Evolutionary conservation across 53 echinoderm and acorn worm genomes (phyloP).

Genomic region (Temnopleurus reevesii): DNA sequence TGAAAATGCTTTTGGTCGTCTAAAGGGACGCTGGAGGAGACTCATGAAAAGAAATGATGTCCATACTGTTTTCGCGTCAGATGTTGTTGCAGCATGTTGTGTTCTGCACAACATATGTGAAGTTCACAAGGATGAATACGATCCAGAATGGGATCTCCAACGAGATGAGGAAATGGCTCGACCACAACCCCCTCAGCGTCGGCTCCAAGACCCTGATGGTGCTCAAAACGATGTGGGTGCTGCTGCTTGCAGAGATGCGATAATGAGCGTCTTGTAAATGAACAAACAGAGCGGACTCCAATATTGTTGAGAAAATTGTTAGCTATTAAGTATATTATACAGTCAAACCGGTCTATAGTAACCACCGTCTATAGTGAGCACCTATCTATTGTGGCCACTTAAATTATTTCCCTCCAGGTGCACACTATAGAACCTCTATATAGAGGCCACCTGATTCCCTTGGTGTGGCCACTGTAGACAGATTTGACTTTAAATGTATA

Average conservation of each 20-base stretch:
- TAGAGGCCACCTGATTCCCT: too few species aligned
- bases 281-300: background rate
- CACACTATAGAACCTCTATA: too few species aligned
- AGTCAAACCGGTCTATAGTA: too few species aligned
- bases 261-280: background rate
- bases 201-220: background rate
- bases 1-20: constrained; percentile 68
- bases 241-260: background rate
- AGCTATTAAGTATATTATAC: too few species aligned
- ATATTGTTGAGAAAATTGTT: background rate
- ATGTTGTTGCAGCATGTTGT: constrained; percentile 63
- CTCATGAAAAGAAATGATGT: constrained; percentile 66
- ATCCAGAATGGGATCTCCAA: background rate
- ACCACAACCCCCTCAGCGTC: too few species aligned
- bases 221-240: background rate
- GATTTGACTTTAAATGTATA: too few species aligned
- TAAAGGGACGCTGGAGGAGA: constrained; percentile 75
- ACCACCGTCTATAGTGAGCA: too few species aligned
- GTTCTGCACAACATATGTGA: constrained; percentile 74
- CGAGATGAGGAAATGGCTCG: background rate
- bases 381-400: too few species aligned
- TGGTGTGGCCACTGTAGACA: too few species aligned
- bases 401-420: too few species aligned
- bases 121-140: constrained; percentile 2
- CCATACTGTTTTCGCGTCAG: constrained; percentile 40